Conservation (phyloP, 1,140 invertebrate genomes). For the Diplogasteroides magnus region DNA sequence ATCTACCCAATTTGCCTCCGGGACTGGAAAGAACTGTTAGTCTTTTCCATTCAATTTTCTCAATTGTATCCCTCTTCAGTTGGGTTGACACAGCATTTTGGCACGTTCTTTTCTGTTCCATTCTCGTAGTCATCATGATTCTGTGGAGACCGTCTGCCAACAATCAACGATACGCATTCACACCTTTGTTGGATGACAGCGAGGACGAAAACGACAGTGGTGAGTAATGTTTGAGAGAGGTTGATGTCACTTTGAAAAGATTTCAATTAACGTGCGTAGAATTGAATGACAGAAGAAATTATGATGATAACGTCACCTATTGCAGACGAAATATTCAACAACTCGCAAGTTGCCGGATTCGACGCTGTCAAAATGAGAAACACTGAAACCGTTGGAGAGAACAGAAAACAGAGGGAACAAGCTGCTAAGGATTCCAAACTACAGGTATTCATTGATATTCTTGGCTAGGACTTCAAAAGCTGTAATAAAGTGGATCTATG, state of each 20-base stretch:
- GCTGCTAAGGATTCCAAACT: slow-evolving; percentile 22
- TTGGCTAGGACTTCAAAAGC: slow-evolving; percentile 5
- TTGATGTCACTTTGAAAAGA: background rate
- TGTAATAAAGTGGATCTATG: too few relatives aligned
- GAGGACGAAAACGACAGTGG: slow-evolving; percentile 60
- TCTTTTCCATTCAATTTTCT: slow-evolving; percentile 15
- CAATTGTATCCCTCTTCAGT: too few relatives aligned
- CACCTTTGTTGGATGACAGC: slow-evolving; percentile 79
- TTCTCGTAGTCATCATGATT: slow-evolving; percentile 84
- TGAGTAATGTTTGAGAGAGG: slow-evolving; percentile 9
- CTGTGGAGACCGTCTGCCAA: slow-evolving; percentile 88
- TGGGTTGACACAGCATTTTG: slow-evolving; percentile 89
- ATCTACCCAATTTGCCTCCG: slow-evolving; percentile 56
- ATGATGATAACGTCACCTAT: background rate
- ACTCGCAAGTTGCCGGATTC: slow-evolving; percentile 10
- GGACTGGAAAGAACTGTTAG: slow-evolving; percentile 77
- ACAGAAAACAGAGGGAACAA: slow-evolving; percentile 21
- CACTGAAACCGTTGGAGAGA: slow-evolving; percentile 16
- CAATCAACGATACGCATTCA: slow-evolving; percentile 87
- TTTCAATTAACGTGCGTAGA: slow-evolving; percentile 28
- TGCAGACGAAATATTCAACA: slow-evolving; percentile 44
- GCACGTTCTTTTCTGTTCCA: slow-evolving; percentile 81
- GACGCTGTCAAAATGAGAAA: slow-evolving; percentile 20
- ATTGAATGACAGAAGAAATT: background rate
- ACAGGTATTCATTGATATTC: slow-evolving; percentile 7